Evolutionary conservation across 2,113 vertebrate species (phyloP), one percentile per base, ranked within the genome.

Genomic region (Clupea harengus): DNA sequence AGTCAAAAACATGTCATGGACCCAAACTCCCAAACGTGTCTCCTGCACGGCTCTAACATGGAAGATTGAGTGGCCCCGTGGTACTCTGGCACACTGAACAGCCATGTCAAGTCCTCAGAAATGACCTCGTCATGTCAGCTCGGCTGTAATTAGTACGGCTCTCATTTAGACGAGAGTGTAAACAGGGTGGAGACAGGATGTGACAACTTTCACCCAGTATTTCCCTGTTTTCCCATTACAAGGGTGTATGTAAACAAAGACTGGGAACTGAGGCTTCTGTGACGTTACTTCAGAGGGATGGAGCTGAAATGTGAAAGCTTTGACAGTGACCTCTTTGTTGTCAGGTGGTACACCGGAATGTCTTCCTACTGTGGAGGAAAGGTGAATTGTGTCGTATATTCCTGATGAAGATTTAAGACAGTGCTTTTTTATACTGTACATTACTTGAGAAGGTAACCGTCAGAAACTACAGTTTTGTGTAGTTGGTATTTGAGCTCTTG

Each of bases 111-210:
- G 54, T 60, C 54, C 18, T 22, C 18, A 20, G 54, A 60, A 60
- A 60, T 20, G 22, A 6, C 54, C 20, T 18, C 1, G 54, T 60
- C 54, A 60, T 60, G 54, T 60, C 11, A 78, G 60, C 45, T 44
- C 64, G n/a, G 83, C 44, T 49, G 4, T 11, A 44, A 75, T 54
- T 52, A 32, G 3, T 17, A 32, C 28, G 25, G 67, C 83, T 49
- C 18, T 20, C 54, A 22, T 22, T 54, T 54, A 54, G 52, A 18
- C 52, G 17, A 15, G 13, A 67, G 60, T 72, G 25, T 72, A 78
- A 78, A 78, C 72, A 78, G 32, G 72, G 72, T 78, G 72, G 72
- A 32, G 72, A 78, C 39, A 78, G 25, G 72, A 78, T 78, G 72
- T 78, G 72, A 78, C 72, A 78, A 39, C 3, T 78, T 78, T 78